A percentile compares a stretch with the other conserved stretches of the same genome.
Conservation (phyloP, 2,888 invertebrate species). For the Xylophagus ater region DNA sequence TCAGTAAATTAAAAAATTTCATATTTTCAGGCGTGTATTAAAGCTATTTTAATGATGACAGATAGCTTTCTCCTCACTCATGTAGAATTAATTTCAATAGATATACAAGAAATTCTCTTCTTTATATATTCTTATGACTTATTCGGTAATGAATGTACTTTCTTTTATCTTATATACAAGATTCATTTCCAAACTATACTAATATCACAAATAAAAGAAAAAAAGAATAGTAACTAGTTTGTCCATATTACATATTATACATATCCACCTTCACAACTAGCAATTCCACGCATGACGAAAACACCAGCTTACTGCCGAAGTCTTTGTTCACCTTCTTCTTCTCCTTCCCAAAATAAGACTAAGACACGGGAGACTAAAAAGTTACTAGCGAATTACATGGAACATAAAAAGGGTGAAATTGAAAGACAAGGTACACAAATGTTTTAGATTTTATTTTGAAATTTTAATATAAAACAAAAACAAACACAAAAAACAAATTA, state of each 20-base stretch:
- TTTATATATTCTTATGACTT: too few relatives aligned
- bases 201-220: too few relatives aligned
- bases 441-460: conserved; percentile 5
- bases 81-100: too few relatives aligned
- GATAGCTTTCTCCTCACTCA: too few relatives aligned
- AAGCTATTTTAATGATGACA: too few relatives aligned
- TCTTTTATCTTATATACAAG: too few relatives aligned
- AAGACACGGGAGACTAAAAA: conserved; percentile 30
- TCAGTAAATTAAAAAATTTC: too few relatives aligned
- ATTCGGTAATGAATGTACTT: too few relatives aligned
- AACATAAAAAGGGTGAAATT: conserved; percentile 38
- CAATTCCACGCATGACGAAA: conserved; percentile 32
- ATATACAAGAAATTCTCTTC: too few relatives aligned
- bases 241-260: not conserved
- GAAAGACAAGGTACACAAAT: conserved; percentile 38
- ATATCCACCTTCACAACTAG: conserved; percentile 21
- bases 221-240: too few relatives aligned
- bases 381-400: conserved; percentile 36
- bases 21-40: too few relatives aligned
- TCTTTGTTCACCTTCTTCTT: conserved; percentile 37
- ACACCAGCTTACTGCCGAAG: conserved; percentile 39
- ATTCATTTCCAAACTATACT: too few relatives aligned
- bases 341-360: conserved; percentile 31
- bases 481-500: conserved; percentile 1
- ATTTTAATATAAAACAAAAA: not conserved